Conservation (phyloP, 2,888 invertebrate genomes). For the Eutolmus rufibarbis region DNA sequence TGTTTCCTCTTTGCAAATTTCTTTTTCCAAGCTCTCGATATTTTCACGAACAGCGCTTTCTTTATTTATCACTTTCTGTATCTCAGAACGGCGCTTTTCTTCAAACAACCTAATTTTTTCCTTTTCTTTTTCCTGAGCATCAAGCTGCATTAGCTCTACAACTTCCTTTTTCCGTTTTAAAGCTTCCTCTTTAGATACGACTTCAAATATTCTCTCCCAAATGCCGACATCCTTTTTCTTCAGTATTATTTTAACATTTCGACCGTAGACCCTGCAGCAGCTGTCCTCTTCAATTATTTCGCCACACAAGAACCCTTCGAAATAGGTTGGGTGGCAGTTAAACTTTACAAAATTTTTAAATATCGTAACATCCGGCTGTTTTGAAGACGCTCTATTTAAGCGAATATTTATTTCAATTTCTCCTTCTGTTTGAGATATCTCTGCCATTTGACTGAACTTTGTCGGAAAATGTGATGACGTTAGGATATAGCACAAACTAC, state of each 20-base stretch:
- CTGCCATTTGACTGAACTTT: slow-evolving; percentile 54
- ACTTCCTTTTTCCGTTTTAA: slow-evolving; percentile 58
- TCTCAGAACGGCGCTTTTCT: slow-evolving; percentile 56
- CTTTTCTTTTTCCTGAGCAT: slow-evolving; percentile 58
- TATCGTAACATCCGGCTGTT: slow-evolving; percentile 59
- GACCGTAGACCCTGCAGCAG: slow-evolving; percentile 55
- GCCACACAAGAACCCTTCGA: slow-evolving; percentile 58
- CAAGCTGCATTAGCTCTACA: slow-evolving; percentile 55
- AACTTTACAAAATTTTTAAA: slow-evolving; percentile 59
- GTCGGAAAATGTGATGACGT: background rate
- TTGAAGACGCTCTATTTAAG: slow-evolving; percentile 54
- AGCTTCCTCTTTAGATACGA: slow-evolving; percentile 56
- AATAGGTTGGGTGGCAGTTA: slow-evolving; percentile 61
- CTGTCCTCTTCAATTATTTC: slow-evolving; percentile 60
- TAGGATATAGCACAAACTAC: background rate
- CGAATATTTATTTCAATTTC: slow-evolving; percentile 61
- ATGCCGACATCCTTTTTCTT: slow-evolving; percentile 57
- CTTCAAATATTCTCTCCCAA: slow-evolving; percentile 59
- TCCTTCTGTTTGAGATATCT: slow-evolving; percentile 59
- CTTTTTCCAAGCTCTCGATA: slow-evolving; percentile 56
- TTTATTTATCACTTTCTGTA: slow-evolving; percentile 57
- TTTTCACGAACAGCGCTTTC: slow-evolving; percentile 58
- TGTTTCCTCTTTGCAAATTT: slow-evolving; percentile 48
- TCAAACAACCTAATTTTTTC: slow-evolving; percentile 56
- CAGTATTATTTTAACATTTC: slow-evolving; percentile 59